Conservation (phyloP, 2,888 invertebrate species). For the Cerastoderma edule region DNA sequence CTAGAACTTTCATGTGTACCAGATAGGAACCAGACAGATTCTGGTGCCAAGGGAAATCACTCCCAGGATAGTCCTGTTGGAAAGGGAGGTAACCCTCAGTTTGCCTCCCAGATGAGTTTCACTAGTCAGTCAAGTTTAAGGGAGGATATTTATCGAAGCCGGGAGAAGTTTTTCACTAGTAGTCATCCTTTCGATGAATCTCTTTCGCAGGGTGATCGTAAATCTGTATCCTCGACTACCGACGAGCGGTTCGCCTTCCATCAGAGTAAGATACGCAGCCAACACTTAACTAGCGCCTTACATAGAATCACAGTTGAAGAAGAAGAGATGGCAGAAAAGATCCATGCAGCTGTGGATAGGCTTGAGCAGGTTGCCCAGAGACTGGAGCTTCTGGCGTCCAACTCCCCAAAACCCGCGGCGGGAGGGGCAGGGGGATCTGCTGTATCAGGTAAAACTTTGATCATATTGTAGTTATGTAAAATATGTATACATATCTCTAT, state of each 20-base stretch:
- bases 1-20: slow-evolving; percentile 6
- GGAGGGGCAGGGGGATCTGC: slow-evolving; percentile 10
- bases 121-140: slow-evolving; percentile 38
- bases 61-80: neutral
- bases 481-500: too few relatives aligned
- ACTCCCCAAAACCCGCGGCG: slow-evolving; percentile 28
- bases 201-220: slow-evolving; percentile 43
- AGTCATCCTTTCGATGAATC: slow-evolving; percentile 41
- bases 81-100: neutral
- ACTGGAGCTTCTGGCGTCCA: slow-evolving; percentile 84
- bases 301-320: slow-evolving; percentile 33
- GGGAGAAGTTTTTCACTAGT: slow-evolving; percentile 46
- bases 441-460: too few relatives aligned
- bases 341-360: slow-evolving; percentile 89
- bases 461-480: too few relatives aligned
- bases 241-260: slow-evolving; percentile 48
- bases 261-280: slow-evolving; percentile 23
- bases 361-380: slow-evolving; percentile 90
- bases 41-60: slow-evolving; percentile 18
- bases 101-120: slow-evolving; percentile 40
- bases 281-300: neutral
- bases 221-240: slow-evolving; percentile 30
- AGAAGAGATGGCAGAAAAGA: slow-evolving; percentile 83
- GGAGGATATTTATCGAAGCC: slow-evolving; percentile 47
- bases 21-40: slow-evolving; percentile 34